Evolutionary conservation across 1,140 invertebrate species (phyloP).

Genomic region (Dermatophagoides farinae): DNA sequence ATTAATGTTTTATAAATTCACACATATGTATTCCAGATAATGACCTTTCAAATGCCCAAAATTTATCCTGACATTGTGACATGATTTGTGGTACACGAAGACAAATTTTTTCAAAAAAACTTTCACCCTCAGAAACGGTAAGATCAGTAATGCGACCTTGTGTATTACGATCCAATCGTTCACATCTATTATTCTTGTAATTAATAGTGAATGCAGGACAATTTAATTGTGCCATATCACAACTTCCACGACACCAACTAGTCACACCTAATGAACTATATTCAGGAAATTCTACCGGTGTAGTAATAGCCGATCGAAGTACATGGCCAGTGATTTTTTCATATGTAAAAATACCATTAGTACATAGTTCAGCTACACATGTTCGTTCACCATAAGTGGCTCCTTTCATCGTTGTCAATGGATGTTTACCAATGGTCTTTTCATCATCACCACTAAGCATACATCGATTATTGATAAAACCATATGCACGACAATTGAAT

Average conservation of each 20-base stretch:
- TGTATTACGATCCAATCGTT: conserved; percentile 31
- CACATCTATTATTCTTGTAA: conserved; percentile 28
- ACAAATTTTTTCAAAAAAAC: conserved; percentile 33
- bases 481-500: conserved; percentile 26
- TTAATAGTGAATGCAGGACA: conserved; percentile 31
- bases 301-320: conserved; percentile 27
- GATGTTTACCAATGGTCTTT: conserved; percentile 22
- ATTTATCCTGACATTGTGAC: conserved; percentile 26
- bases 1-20: background rate
- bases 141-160: conserved; percentile 29
- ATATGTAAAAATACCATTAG: conserved; percentile 31
- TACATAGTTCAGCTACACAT: conserved; percentile 25
- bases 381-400: conserved; percentile 29
- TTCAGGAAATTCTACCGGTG: conserved; percentile 24
- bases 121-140: conserved; percentile 25
- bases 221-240: conserved; percentile 26
- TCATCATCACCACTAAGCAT: conserved; percentile 32
- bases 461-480: conserved; percentile 27
- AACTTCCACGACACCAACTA: conserved; percentile 24
- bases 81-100: conserved; percentile 24
- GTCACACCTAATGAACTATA: conserved; percentile 26
- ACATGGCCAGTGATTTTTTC: conserved; percentile 32
- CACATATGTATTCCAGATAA: background rate
- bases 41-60: conserved; percentile 32
- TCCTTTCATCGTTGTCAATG: conserved; percentile 16